Evolutionary conservation across 2,888 invertebrate genomes (phyloP).

Genomic region (Ennomos quercinarius): DNA sequence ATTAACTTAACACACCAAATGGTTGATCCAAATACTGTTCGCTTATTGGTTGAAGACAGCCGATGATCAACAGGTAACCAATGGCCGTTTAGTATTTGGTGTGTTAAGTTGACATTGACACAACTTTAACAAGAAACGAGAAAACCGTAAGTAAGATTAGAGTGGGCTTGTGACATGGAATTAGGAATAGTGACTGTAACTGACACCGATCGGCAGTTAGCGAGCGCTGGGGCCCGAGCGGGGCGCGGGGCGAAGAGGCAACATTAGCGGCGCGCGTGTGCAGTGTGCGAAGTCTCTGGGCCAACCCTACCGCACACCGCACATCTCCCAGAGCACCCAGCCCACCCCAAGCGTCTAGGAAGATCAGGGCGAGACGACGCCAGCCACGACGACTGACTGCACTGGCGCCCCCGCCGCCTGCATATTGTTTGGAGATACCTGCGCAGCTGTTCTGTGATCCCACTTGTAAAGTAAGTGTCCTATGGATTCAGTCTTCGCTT

Average conservation of each 20-base stretch:
- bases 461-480: constrained; percentile 66
- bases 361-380: constrained; percentile 73
- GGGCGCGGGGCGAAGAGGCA: constrained; percentile 67
- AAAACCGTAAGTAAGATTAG: no score
- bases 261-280: constrained; percentile 64
- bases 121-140: no score
- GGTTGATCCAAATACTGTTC: no score
- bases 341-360: constrained; percentile 66
- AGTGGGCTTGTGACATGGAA: not conserved
- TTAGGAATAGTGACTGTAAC: constrained; percentile 50
- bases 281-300: constrained; percentile 65
- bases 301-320: constrained; percentile 40
- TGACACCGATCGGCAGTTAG: constrained; percentile 82
- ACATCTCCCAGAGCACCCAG: constrained; percentile 52
- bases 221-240: constrained; percentile 79
- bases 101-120: no score
- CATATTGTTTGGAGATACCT: constrained; percentile 69
- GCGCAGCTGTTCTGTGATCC: constrained; percentile 75
- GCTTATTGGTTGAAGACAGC: no score
- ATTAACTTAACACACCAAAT: no score
- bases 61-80: no score
- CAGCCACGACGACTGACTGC: constrained; percentile 66
- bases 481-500: no score
- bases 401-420: constrained; percentile 65
- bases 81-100: no score